Base-by-base conservation (phyloP, 2,797 vertebrate genomes). In the Orestias chungarensis region DNA sequence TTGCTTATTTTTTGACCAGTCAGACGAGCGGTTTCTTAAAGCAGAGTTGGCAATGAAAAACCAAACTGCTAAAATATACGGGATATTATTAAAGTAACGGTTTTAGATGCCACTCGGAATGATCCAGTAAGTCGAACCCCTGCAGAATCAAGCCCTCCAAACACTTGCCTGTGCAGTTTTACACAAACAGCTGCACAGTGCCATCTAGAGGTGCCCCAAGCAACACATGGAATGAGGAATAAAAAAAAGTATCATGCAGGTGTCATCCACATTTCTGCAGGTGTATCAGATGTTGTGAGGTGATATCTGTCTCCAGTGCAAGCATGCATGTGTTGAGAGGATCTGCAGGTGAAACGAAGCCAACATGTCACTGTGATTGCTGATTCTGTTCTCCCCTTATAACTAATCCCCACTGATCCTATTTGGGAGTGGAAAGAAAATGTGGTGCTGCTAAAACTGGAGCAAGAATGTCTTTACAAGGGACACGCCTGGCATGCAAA, bases 161-260 rank as follows among this genome's bases (percentile, higher is more conserved):
- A 43, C 46, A 15, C 35, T 49, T 7, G 47, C 29, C 27, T 35
- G 33, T 33, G 47, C 17, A 33, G 10, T 18, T 4, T 31, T 66
- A 79, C 12, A 81, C 83, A 75, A 90, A 82, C 80, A 90, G 93
- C 86, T 89, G 83, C 88, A 92, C 94, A 95, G 92, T 94, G 94
- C 94, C 94, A 94, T 92, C 95, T 94, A 91, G 86, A 92, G 94
- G 87, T 2, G 40, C 38, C 44, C 40, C 1, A 0, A 64, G 79
- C 59, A 83, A 76, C 75, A 67, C 66, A 20, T 10, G 61, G 44
- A 64, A 12, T 54, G 35, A 49, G 23, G 18, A n/a, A 25, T 25
- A 12, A 18, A 43, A 44, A 61, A 47, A 43, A 74, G 33, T 70
- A 74, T 54, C 4, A 64, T 66, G 76, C 79, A 86, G 84, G 88